Percentiles rank a stretch among this genome's conserved stretches.
Conservation (phyloP, 2,113 vertebrate species). For the Proterorhinus semilunaris region DNA sequence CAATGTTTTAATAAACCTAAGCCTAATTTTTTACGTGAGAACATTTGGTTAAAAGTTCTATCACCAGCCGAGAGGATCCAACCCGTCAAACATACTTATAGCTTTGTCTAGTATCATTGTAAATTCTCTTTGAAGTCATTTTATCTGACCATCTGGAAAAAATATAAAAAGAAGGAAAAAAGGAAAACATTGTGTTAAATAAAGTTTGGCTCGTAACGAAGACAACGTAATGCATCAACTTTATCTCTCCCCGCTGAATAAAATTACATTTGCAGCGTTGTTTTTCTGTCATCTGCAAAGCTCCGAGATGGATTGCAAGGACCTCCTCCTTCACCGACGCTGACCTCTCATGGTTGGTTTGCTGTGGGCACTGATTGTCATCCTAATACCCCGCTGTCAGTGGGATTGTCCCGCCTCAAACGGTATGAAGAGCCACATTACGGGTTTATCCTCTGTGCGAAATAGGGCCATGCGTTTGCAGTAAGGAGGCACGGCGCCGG, state of each 20-base stretch:
- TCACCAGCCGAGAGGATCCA: too few relatives aligned
- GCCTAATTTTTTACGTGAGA: too few relatives aligned
- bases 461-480: conserved; percentile 34
- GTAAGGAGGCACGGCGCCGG: conserved; percentile 32
- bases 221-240: not conserved
- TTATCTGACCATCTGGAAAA: too few relatives aligned
- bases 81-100: too few relatives aligned
- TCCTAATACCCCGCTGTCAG: conserved; percentile 24
- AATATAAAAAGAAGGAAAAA: too few relatives aligned
- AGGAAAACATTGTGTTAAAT: too few relatives aligned
- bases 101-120: too few relatives aligned
- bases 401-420: conserved; percentile 9
- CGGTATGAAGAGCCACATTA: conserved; percentile 49
- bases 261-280: not conserved
- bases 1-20: too few relatives aligned
- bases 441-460: conserved; percentile 40
- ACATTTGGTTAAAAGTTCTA: too few relatives aligned
- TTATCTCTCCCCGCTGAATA: not conserved
- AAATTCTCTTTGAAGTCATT: too few relatives aligned
- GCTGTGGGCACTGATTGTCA: conserved; percentile 44
- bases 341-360: conserved; percentile 31
- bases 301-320: conserved; percentile 33
- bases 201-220: not conserved
- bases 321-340: conserved; percentile 42
- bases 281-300: not conserved